Evolutionary conservation across 2,888 invertebrate species (phyloP), one percentile per base, ranked within the genome.

Genomic region (Tinea trinotella): DNA sequence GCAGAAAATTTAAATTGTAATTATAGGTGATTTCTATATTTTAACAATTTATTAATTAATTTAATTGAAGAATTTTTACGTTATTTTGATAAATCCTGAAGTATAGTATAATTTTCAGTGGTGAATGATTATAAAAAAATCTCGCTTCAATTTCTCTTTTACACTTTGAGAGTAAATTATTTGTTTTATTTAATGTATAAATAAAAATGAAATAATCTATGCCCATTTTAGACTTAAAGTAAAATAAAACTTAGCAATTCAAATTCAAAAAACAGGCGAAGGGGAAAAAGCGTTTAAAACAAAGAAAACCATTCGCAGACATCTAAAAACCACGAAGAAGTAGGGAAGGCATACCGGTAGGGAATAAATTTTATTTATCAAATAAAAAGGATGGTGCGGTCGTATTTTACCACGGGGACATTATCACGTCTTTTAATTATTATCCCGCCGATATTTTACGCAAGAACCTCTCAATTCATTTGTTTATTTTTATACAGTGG

Each of bases 351-450:
- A 60, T 64, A 65, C 68, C 72, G 71, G 63, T 60, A 67, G 71
- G 73, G 71, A 77, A 85, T 85, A 84, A 85, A 85, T 85, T 84
- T 79, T 85, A 84, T 84, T 85, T 85, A 85, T 85, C 85, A 84
- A 84, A 85, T 85, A 83, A 85, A 81, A 84, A 84, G 83, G 83
- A 83, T 83, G 82, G 82, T 65, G 68, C 66, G 78, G 67, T 82
- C 84, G 84, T 85, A 83, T 80, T 82, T 85, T 83, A 85, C 79
- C 64, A 76, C 58, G 67, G 76, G 78, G 85, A 85, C 84, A 81
- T 85, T 84, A 85, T 84, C 84, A 79, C 83, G 74, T 74, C 81
- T 83, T 84, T 84, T 85, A 85, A 85, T 85, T 84, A 85, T 84
- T 83, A 84, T 83, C 81, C 84, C 74, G 65, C 81, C 80, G 69